Evolutionary conservation across 2,888 invertebrate genomes (phyloP).

Genomic region (Lydus trimaculatus): DNA sequence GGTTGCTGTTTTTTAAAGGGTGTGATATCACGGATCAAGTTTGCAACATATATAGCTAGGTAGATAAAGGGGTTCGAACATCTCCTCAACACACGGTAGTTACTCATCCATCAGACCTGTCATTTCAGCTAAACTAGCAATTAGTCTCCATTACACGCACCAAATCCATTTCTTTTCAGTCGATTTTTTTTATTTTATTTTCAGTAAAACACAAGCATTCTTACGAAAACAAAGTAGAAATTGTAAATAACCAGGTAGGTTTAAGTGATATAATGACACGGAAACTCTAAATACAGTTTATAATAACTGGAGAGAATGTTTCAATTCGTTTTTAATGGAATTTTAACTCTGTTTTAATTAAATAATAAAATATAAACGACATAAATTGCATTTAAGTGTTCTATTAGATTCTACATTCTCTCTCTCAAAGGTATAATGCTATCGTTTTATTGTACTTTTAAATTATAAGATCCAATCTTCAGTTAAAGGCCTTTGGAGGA

Average conservation of each 20-base stretch:
- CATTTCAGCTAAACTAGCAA: conserved; percentile 41
- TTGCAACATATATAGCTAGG: background rate
- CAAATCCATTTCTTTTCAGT: conserved; percentile 15
- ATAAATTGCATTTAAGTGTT: conserved; percentile 16
- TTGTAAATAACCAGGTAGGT: conserved; percentile 6
- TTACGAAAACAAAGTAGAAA: background rate
- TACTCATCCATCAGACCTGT: conserved; percentile 44
- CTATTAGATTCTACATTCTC: background rate
- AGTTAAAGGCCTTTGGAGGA: conserved; percentile 2
- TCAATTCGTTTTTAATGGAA: conserved; percentile 25
- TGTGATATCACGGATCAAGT: background rate
- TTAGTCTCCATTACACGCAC: conserved; percentile 46
- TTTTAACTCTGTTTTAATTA: conserved; percentile 26
- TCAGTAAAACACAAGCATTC: background rate
- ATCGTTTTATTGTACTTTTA: conserved; percentile 10
- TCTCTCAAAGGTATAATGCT: conserved; percentile 9
- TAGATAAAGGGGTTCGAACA: background rate
- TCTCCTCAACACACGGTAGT: conserved; percentile 34
- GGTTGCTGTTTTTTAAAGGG: background rate
- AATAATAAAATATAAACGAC: conserved; percentile 22
- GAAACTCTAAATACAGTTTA: conserved; percentile 21
- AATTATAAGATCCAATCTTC: conserved; percentile 23
- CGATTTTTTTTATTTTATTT: background rate
- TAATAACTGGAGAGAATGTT: conserved; percentile 10
- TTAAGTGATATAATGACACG: conserved; percentile 15